Conservation (phyloP, 2,113 vertebrate species). For the Cepphus grylle region DNA sequence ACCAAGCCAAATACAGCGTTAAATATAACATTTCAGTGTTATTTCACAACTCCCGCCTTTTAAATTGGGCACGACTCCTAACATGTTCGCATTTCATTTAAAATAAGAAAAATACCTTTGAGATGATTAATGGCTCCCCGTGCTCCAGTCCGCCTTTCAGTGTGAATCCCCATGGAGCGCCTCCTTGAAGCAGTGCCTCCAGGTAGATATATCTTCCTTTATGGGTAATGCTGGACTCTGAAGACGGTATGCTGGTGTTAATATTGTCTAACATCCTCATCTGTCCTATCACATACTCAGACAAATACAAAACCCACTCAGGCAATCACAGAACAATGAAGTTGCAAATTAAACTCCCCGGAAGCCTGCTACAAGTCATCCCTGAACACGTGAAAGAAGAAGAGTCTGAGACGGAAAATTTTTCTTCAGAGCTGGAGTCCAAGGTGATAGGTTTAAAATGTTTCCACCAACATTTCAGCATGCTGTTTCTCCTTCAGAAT, state of each 20-base stretch:
- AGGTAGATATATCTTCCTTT: slow-evolving; percentile 78
- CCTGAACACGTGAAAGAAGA: background rate
- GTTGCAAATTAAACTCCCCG: background rate
- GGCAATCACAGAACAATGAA: background rate
- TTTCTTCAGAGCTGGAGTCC: background rate
- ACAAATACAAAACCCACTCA: background rate
- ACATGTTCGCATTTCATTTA: background rate
- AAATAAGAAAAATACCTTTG: slow-evolving; percentile 82
- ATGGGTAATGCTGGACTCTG: slow-evolving; percentile 17
- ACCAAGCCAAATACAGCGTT: background rate
- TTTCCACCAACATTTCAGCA: background rate
- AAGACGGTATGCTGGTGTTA: slow-evolving; percentile 3
- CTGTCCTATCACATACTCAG: background rate
- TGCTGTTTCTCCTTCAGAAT: background rate
- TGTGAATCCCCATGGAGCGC: slow-evolving; percentile 94
- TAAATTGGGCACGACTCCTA: background rate
- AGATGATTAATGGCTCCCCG: slow-evolving; percentile 89
- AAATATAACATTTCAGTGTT: background rate
- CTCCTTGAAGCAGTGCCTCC: slow-evolving; percentile 87
- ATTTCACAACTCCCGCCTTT: background rate
- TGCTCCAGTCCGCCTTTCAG: slow-evolving; percentile 91
- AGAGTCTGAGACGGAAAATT: background rate
- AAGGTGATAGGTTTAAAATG: background rate
- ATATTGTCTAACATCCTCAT: slow-evolving; percentile 65
- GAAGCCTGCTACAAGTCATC: background rate